phyloP scores from a whole-genome alignment of 2,113 vertebrate species.

The Paratilapia polleni region DNA sequence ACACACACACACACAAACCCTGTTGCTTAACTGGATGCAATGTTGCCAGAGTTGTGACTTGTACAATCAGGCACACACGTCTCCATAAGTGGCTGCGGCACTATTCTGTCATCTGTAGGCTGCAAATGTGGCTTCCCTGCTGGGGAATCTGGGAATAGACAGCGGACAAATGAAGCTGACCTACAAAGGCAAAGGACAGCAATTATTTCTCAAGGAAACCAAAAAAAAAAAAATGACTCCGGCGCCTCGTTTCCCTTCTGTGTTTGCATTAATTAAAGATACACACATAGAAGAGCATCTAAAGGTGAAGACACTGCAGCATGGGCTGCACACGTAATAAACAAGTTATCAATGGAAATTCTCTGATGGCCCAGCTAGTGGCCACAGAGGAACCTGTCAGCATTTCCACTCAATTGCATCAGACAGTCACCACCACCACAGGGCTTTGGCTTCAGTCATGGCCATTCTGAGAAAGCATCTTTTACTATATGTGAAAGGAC shows the following conservation, averaged over 20 bases:
- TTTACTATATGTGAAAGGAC: background rate
- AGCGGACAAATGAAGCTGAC: constrained; percentile 74
- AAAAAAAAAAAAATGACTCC: constrained; percentile 13
- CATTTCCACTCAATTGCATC: constrained; percentile 52
- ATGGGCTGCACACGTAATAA: constrained; percentile 14
- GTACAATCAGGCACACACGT: constrained; percentile 3
- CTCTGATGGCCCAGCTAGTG: background rate
- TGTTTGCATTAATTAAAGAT: constrained; percentile 52
- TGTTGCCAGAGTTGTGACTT: constrained; percentile 8
- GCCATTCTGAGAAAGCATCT: constrained; percentile 9
- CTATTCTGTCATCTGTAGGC: constrained; percentile 67
- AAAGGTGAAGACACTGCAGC: constrained; percentile 36
- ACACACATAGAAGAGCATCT: background rate
- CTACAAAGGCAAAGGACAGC: constrained; percentile 73
- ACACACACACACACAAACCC: constrained; percentile 8
- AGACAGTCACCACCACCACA: constrained; percentile 20
- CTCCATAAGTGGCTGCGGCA: constrained; percentile 57
- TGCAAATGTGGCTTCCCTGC: constrained; percentile 64
- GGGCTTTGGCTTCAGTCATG: constrained; percentile 23
- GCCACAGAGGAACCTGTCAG: constrained; percentile 19
- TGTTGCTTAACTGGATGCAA: constrained; percentile 29
- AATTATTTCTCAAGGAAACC: constrained; percentile 64
- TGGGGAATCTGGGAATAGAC: constrained; percentile 58
- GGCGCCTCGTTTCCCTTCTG: background rate
- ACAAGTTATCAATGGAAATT: constrained; percentile 24